A percentile compares a stretch with the other conserved stretches of the same genome.
These are phyloP conservation scores for Euschistus heros DNA, from an alignment of 1,140 invertebrate species.

Conservation along the genomic window DNA sequence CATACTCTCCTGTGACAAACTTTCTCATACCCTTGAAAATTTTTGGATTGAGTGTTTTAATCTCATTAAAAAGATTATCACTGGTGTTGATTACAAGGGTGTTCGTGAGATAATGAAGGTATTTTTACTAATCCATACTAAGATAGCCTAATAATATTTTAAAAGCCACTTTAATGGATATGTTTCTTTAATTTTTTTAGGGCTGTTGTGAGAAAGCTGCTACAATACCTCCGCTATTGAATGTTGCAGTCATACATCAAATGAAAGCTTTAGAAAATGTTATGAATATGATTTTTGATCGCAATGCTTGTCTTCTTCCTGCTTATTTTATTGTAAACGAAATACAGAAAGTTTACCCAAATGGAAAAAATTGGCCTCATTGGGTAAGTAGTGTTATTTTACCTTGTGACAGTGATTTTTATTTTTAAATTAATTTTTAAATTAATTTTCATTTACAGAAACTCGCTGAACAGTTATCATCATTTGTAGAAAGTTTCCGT, in stretches of 20 bases:
- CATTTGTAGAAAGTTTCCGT: conserved; percentile 85
- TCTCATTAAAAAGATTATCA: conserved; percentile 73
- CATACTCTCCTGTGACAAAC: conserved; percentile 65
- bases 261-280: conserved; percentile 68
- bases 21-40: conserved; percentile 61
- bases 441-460: conserved; percentile 44
- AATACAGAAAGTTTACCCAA: conserved; percentile 75
- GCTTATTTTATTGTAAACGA: conserved; percentile 92
- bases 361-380: conserved; percentile 74
- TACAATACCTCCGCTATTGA: conserved; percentile 59
- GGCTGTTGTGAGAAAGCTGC: conserved; percentile 78
- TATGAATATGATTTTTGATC: conserved; percentile 80
- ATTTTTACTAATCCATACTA: conserved; percentile 27
- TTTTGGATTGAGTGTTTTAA: conserved; percentile 84
- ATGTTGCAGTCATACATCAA: conserved; percentile 67
- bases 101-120: conserved; percentile 86
- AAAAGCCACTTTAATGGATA: neutral
- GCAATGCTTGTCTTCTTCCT: conserved; percentile 82
- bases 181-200: conserved; percentile 38
- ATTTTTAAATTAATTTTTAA: neutral
- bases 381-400: conserved; percentile 53
- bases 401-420: neutral
- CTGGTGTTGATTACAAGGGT: conserved; percentile 89
- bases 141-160: too few relatives aligned
- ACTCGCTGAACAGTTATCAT: conserved; percentile 70